Evolutionary conservation across 2,113 vertebrate species (phyloP).

Genomic region (Leuciscus idus): DNA sequence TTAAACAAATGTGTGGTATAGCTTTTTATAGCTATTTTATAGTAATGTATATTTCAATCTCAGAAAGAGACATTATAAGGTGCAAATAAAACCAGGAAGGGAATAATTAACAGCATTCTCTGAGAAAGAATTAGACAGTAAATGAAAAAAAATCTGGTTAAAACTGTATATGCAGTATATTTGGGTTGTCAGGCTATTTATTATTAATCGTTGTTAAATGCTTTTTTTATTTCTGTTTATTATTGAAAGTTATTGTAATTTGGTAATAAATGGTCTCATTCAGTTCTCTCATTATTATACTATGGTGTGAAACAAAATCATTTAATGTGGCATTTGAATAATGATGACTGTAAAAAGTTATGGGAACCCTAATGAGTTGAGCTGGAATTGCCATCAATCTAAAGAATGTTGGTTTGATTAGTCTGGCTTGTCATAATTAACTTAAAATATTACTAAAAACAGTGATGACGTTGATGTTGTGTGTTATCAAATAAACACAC

Average conservation of each 20-base stretch:
- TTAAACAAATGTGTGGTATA: background rate
- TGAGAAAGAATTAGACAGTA: background rate
- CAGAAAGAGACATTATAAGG: background rate
- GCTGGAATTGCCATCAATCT: background rate
- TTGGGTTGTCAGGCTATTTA: background rate
- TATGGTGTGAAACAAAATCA: conserved; percentile 2
- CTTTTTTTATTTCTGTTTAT: conserved; percentile 1
- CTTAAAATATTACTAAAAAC: background rate
- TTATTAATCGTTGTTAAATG: background rate
- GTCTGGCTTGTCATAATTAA: conserved; percentile 14
- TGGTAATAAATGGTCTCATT: background rate
- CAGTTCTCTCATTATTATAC: background rate
- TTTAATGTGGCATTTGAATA: conserved; percentile 14
- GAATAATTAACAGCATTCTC: background rate
- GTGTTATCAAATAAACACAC: background rate
- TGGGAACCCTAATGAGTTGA: background rate
- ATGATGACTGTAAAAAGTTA: conserved; percentile 2
- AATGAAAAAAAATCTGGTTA: background rate
- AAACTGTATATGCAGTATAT: background rate
- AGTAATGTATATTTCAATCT: background rate
- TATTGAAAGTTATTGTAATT: background rate
- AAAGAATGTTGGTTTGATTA: background rate
- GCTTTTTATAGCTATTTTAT: background rate
- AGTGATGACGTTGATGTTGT: background rate
- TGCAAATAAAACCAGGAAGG: background rate